These are phyloP conservation scores for Lamellibrachia satsuma DNA, from an alignment of 2,888 invertebrate species.

Conservation along the genomic window DNA sequence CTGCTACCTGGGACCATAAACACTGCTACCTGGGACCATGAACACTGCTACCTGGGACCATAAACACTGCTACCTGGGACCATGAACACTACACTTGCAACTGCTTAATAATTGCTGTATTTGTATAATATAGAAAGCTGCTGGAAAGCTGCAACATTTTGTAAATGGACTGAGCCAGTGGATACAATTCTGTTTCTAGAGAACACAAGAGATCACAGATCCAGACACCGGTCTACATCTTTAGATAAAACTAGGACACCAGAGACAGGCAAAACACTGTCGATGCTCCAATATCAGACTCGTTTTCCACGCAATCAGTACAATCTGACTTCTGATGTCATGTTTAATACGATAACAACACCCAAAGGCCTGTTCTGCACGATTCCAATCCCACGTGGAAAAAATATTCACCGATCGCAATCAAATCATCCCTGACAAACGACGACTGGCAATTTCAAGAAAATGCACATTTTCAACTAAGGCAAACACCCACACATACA, in stretches of 20 bases:
- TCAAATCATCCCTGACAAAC: not conserved
- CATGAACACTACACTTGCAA: not conserved
- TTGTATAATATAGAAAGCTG: not conserved
- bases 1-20: too few species aligned
- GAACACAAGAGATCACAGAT: not conserved
- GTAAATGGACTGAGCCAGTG: not conserved
- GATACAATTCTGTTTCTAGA: not conserved
- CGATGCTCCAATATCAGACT: not conserved
- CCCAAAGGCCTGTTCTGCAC: not conserved
- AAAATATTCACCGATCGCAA: not conserved
- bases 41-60: too few species aligned
- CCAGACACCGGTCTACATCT: not conserved
- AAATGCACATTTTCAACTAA: not conserved
- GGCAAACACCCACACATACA: not conserved
- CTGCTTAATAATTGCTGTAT: not conserved
- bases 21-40: too few species aligned
- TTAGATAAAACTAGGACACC: not conserved
- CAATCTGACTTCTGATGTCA: not conserved
- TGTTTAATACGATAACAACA: conserved; percentile 8
- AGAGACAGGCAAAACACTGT: not conserved
- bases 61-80: not conserved
- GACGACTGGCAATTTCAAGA: not conserved
- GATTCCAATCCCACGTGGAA: not conserved
- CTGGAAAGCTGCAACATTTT: not conserved
- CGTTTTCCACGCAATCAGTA: not conserved